A percentile compares a stretch with the other conserved stretches of the same genome.
These are phyloP conservation scores for Drosophila pectinifera DNA, from an alignment of 1,140 invertebrate genomes.

Conservation along the genomic window DNA sequence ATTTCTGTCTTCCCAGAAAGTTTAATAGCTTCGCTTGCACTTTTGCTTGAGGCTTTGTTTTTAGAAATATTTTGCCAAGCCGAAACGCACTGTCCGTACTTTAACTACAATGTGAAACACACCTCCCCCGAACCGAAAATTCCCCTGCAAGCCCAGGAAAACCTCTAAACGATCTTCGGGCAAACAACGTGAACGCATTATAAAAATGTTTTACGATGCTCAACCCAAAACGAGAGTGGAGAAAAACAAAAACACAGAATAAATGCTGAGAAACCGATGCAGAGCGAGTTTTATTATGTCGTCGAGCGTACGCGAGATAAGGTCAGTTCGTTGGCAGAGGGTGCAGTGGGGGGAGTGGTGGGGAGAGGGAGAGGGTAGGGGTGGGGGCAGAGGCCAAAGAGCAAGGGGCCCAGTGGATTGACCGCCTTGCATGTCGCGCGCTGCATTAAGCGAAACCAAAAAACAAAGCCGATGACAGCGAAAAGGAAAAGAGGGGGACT, in stretches of 20 bases:
- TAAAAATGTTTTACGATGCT: slow-evolving; percentile 81
- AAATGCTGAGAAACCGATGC: slow-evolving; percentile 56
- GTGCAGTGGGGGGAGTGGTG: background rate
- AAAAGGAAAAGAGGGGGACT: slow-evolving; percentile 19
- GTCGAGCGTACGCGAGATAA: slow-evolving; percentile 56
- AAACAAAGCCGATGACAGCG: slow-evolving; percentile 47
- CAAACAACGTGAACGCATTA: slow-evolving; percentile 66
- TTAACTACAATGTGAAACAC: slow-evolving; percentile 14
- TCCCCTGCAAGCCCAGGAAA: slow-evolving; percentile 1
- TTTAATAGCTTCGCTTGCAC: background rate
- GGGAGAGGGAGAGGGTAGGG: background rate
- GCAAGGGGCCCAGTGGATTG: slow-evolving; percentile 49
- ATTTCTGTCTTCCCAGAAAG: background rate
- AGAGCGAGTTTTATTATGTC: slow-evolving; percentile 77
- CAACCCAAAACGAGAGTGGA: slow-evolving; percentile 18
- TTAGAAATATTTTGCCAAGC: background rate
- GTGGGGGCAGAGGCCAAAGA: slow-evolving; percentile 8
- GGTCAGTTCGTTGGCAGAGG: slow-evolving; percentile 26
- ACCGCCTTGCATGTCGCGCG: slow-evolving; percentile 64
- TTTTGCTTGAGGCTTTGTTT: background rate
- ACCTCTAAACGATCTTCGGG: slow-evolving; percentile 43
- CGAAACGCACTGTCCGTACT: slow-evolving; percentile 3
- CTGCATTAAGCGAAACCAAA: slow-evolving; percentile 76
- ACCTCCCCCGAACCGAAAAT: background rate
- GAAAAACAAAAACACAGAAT: slow-evolving; percentile 30